Base-by-base conservation (phyloP, 2,797 vertebrate genomes). In the Chelmon rostratus region DNA sequence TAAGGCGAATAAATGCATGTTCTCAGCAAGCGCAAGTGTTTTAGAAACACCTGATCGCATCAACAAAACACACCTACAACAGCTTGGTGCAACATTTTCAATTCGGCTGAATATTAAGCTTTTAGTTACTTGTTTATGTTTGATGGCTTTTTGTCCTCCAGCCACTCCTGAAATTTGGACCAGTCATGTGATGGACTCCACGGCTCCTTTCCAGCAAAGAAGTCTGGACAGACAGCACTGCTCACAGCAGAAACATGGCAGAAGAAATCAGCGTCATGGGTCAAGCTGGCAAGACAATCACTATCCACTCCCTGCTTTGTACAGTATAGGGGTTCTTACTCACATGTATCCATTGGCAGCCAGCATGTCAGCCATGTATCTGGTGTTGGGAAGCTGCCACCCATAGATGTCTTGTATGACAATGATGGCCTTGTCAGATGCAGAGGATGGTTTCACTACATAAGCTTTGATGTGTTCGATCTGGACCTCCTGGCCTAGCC, bases 341-440 rank as follows among this genome's bases (percentile, higher is more conserved):
- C 90, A 98, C 98, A 90, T 93, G 87, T 97, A 99, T 95, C 97
- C 97, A n/a, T 97, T 96, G 35, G 93, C 78, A 15, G 97, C 95
- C 50, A 99, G 89, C 93, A 98, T 94, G 82, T 99, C 98, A 0
- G 96, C 95, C 81, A 99, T 96, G 59, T 96, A 98, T 96, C 97
- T 96, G 3, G 96, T 98, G 73, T 99, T 98, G 78, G 97, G 94
- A 50, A 99, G 94, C 38, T 88, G 85, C 97, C 98, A 99, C 58
- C 98, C 98, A 53, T 85, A 98, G 68, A 98, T 94, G 56, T 99
- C 98, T 33, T 99, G 98, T 78, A 96, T 91, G 63, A 99, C 94
- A 68, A 99, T 93, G 71, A 99, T 77, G 2, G 97, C 97, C 87
- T 95, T 98, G 81, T 97, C 95, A 0, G 96, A 94, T 2, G 86